Base-by-base conservation (phyloP, 2,888 invertebrate genomes). In the Sympetrum striolatum region DNA sequence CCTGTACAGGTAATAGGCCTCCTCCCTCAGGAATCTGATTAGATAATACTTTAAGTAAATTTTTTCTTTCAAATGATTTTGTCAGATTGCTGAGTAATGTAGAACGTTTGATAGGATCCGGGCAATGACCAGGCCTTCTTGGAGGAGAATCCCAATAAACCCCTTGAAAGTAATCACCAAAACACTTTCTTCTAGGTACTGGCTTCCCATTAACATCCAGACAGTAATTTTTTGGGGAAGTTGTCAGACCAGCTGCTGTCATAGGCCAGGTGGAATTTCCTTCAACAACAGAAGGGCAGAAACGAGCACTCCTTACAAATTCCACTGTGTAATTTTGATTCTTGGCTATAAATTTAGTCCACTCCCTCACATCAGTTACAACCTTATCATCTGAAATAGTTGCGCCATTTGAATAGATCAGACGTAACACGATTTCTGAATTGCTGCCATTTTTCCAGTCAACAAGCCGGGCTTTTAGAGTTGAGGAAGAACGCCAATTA, bases 91-190 rank as follows among this genome's bases (percentile, higher is more conserved):
- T 60, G 14, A 86, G 35, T 18, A 22, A 37, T 12, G 86, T 64
- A 53, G 60, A 60, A 12, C 86, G 35, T 14, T 39, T 64, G 0
- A 12, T 22, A 64, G n/a, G 58, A 37, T 86, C 60, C 4, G 37
- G 60, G n/a, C 86, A 86, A 2, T 64, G 6, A 12, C 35, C 22
- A 15, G 86, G 86, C 4, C 64, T 35, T n/a, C 60, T 1, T 0
- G 86, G 86, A 10, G 60, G n/a, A 35, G 6, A 18, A 15, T 82
- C 86, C 91, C 91, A 91, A 53, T 64, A 91, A 18, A 90, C 91
- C n/a, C 91, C 91, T 1, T 35, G 5, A 73, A 90, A 90, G 81
- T 90, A 91, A 73, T 91, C 90, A 48, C 91, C 91, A 39, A 25
- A 4, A 80, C 91, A 91, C 22, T 90, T 39, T 53, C 90, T 44